A percentile compares a stretch with the other conserved stretches of the same genome.
Conservation (phyloP, 2,797 vertebrate species). For the Diglossa cyanea region DNA sequence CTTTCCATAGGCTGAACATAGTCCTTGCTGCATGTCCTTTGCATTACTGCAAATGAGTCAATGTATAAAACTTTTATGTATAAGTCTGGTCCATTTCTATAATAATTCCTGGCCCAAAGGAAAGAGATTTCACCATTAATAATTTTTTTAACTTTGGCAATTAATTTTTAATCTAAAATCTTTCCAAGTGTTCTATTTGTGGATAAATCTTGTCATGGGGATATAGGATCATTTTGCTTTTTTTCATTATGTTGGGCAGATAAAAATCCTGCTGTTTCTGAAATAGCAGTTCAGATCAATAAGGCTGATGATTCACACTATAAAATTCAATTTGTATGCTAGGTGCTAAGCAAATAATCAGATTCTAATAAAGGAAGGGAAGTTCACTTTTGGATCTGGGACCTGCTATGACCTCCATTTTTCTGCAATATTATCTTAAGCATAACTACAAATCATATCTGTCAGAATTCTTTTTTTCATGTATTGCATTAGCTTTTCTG, state of each 20-base stretch:
- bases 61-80: neutral
- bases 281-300: neutral
- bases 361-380: neutral
- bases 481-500: neutral
- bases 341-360: constrained; percentile 19
- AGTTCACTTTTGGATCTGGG: neutral
- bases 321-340: neutral
- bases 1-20: neutral
- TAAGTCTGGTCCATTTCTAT: neutral
- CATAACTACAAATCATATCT: neutral
- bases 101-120: neutral
- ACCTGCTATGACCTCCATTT: neutral
- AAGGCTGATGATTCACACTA: neutral
- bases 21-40: neutral
- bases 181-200: neutral
- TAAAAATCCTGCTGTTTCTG: neutral
- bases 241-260: neutral
- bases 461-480: neutral
- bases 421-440: neutral
- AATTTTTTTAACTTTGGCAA: neutral
- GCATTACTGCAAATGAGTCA: neutral
- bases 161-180: neutral
- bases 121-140: neutral
- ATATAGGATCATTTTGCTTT: neutral
- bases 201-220: neutral